Conservation (phyloP, 2,888 invertebrate species). For the Dryococelus australis region DNA sequence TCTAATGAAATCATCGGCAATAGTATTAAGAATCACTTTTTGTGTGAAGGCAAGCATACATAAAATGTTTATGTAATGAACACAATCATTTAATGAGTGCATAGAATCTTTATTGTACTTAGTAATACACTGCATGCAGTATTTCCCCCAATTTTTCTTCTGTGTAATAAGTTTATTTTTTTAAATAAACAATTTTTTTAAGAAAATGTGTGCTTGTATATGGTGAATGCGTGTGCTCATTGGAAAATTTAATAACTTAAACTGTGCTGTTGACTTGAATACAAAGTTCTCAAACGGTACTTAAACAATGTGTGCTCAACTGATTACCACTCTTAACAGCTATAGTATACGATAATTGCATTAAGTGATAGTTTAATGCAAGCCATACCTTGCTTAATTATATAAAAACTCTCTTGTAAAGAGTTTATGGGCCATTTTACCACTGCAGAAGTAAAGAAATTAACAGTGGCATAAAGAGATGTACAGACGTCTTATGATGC, state of each 20-base stretch:
- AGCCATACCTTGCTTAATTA: no score
- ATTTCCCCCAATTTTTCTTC: background rate
- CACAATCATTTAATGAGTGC: conserved; percentile 6
- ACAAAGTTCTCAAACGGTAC: background rate
- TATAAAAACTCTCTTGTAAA: no score
- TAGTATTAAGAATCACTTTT: background rate
- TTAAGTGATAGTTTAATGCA: background rate
- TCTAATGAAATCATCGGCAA: background rate
- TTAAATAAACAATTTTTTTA: conserved; percentile 3
- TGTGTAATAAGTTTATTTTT: conserved; percentile 2
- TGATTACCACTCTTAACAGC: background rate
- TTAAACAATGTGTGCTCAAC: background rate
- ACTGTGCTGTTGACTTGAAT: conserved; percentile 11
- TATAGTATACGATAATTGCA: background rate
- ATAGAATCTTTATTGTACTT: background rate
- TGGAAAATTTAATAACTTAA: background rate
- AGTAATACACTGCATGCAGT: background rate
- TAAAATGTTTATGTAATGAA: conserved; percentile 1
- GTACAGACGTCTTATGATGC: no score
- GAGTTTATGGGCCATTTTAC: no score
- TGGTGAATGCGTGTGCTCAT: background rate
- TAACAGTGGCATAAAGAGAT: no score
- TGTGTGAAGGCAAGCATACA: background rate
- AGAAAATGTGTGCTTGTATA: conserved; percentile 4
- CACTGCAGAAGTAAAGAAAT: no score